A percentile compares a stretch with the other conserved stretches of the same genome.
Evolutionary conservation across 2,797 vertebrate genomes (phyloP).

Genomic region (Sylvilagus floridanus): DNA sequence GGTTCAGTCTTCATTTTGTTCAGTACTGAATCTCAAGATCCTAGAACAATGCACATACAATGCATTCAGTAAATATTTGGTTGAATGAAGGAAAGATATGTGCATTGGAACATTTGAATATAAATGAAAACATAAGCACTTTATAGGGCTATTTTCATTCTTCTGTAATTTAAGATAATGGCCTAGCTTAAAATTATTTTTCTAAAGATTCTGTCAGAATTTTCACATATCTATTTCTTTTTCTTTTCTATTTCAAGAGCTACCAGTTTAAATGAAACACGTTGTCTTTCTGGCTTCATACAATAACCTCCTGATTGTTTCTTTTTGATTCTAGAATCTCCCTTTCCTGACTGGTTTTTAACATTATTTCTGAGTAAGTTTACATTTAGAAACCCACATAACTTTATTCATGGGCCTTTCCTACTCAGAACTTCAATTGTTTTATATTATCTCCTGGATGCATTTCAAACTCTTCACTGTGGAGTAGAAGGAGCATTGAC

Average conservation of each 20-base stretch:
- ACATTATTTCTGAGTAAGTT: background rate
- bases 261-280: background rate
- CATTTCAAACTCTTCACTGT: slow-evolving; percentile 23
- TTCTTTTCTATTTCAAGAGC: background rate
- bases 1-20: background rate
- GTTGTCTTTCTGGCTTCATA: background rate
- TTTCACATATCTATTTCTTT: background rate
- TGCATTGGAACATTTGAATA: background rate
- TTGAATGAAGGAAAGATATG: slow-evolving; percentile 15
- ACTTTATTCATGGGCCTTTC: background rate
- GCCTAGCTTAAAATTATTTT: background rate
- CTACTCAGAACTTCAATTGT: background rate
- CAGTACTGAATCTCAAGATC: background rate
- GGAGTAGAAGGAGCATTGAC: background rate
- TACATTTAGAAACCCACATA: background rate
- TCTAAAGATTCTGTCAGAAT: background rate
- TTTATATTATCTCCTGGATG: background rate
- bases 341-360: background rate
- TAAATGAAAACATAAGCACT: background rate
- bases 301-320: background rate
- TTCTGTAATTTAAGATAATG: background rate
- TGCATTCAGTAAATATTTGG: background rate
- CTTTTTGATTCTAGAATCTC: background rate
- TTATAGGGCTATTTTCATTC: background rate
- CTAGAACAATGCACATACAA: background rate